phyloP scores from a whole-genome alignment of 2,888 invertebrate species.

The Netelia virgata region DNA sequence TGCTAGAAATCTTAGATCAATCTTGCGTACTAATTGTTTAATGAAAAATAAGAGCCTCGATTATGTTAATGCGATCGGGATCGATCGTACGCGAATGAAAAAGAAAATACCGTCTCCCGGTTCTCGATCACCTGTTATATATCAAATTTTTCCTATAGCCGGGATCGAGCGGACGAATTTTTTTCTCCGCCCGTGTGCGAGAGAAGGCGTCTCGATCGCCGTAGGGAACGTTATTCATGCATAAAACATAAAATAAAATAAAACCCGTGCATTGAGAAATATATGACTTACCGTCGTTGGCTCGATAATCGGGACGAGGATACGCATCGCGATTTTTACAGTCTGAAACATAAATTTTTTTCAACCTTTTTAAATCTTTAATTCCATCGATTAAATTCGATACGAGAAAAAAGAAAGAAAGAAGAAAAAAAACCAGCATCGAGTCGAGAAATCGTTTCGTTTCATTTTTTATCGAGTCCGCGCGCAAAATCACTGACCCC shows the following conservation, averaged over 20 bases:
- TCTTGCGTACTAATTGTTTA: constrained; percentile 43
- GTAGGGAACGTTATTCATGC: constrained; percentile 1
- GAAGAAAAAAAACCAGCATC: background rate
- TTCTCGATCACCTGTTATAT: constrained; percentile 52
- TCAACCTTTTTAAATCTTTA: background rate
- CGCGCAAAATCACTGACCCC: background rate
- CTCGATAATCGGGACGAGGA: background rate
- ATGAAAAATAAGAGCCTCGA: constrained; percentile 43
- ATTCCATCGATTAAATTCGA: background rate
- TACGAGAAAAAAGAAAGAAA: background rate
- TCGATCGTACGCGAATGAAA: constrained; percentile 13
- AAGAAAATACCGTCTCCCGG: background rate
- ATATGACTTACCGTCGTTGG: background rate
- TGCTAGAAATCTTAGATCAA: background rate
- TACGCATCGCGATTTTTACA: background rate
- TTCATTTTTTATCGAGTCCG: background rate
- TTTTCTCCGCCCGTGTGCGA: background rate
- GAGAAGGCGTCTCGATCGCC: background rate
- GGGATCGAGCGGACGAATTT: constrained; percentile 32
- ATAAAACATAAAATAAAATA: background rate
- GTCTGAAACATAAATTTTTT: background rate
- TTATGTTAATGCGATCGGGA: constrained; percentile 67
- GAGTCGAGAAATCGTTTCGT: background rate
- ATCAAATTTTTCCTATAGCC: background rate
- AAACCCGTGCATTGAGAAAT: background rate